These are phyloP conservation scores for Arenicola marina DNA, from an alignment of 2,888 invertebrate species.

Conservation along the genomic window DNA sequence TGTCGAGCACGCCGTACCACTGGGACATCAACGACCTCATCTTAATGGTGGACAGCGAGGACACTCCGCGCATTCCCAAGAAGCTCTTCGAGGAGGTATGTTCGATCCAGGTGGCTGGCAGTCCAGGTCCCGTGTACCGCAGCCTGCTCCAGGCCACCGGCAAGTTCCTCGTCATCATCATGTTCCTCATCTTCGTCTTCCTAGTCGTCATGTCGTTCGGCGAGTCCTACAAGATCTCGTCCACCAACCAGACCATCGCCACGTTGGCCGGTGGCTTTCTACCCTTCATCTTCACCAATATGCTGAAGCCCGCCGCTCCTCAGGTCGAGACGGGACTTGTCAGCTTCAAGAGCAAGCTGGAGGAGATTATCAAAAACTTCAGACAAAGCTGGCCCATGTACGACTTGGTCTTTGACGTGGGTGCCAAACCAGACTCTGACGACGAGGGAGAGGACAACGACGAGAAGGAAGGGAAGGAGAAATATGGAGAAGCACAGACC, in stretches of 20 bases:
- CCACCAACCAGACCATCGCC: constrained; percentile 32
- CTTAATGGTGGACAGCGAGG: constrained; percentile 53
- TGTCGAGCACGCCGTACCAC: constrained; percentile 9
- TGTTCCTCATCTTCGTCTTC: constrained; percentile 57
- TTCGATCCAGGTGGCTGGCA: constrained; percentile 51
- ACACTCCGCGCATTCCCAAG: constrained; percentile 55
- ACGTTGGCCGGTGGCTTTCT: constrained; percentile 35
- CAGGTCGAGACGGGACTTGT: constrained; percentile 47
- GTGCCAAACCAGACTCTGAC: neutral
- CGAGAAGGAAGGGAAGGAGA: neutral
- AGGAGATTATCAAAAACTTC: constrained; percentile 54
- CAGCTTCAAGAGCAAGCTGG: constrained; percentile 56
- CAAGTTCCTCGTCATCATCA: constrained; percentile 54
- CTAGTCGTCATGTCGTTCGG: constrained; percentile 56
- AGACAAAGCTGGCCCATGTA: constrained; percentile 52
- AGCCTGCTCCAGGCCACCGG: constrained; percentile 55
- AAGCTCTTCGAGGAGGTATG: constrained; percentile 52
- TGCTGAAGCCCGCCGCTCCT: constrained; percentile 28
- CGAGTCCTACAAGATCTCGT: constrained; percentile 32
- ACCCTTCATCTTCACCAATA: constrained; percentile 33
- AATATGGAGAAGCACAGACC: neutral
- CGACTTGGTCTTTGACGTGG: constrained; percentile 44
- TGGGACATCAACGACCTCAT: constrained; percentile 54
- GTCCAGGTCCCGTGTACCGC: constrained; percentile 55
- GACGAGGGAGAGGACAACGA: neutral